A percentile compares a stretch with the other conserved stretches of the same genome.
phyloP scores from a whole-genome alignment of 2,797 vertebrate species.

The Xiphorhynchus erythropygius region DNA sequence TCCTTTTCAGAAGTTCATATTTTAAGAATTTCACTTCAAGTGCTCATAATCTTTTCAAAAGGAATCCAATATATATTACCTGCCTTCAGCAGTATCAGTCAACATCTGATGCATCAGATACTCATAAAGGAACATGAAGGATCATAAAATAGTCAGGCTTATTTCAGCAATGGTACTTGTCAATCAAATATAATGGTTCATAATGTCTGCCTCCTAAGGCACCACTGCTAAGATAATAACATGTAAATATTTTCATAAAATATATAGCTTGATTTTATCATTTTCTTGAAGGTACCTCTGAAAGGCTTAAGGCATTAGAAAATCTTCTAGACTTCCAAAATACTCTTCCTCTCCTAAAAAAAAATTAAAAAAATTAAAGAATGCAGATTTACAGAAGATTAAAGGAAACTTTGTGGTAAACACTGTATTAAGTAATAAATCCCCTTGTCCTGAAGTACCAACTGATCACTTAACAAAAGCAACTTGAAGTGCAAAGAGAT shows the following conservation, averaged over 20 bases:
- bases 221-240: background rate
- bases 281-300: background rate
- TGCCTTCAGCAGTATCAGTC: background rate
- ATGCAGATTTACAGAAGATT: background rate
- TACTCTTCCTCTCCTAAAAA: background rate
- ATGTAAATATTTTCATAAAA: background rate
- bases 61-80: background rate
- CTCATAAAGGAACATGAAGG: background rate
- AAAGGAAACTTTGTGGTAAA: background rate
- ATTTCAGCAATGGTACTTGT: background rate
- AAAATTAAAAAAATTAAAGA: background rate
- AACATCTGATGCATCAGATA: background rate
- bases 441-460: background rate
- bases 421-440: background rate
- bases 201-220: background rate
- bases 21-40: background rate
- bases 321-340: background rate
- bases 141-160: background rate
- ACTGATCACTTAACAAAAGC: background rate
- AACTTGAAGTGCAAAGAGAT: background rate
- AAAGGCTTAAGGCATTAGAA: background rate
- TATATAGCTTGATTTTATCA: background rate
- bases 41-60: background rate
- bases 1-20: background rate
- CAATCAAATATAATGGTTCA: background rate